Conservation (phyloP, 1,140 invertebrate genomes). For the Sarcophaga bullata region DNA sequence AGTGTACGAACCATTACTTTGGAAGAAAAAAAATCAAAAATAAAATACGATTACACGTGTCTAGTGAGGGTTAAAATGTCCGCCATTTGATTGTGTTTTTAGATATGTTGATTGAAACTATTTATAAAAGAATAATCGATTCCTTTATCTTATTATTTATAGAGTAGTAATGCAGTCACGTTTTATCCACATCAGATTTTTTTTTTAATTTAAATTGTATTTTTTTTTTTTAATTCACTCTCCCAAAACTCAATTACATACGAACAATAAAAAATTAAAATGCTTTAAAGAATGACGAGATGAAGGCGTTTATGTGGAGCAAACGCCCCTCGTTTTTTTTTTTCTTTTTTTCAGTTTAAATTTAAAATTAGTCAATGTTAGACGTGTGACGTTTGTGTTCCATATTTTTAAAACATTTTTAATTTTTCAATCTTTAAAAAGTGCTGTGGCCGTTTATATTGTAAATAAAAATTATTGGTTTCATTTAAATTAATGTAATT, state of each 20-base stretch:
- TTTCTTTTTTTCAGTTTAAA: too few relatives aligned
- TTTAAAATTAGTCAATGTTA: slow-evolving; percentile 39
- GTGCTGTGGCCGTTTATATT: not conserved
- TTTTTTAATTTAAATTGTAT: not conserved
- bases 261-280: not conserved
- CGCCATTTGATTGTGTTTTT: too few relatives aligned
- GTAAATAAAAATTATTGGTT: not conserved
- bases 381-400: slow-evolving; percentile 37
- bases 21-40: too few relatives aligned
- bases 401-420: not conserved
- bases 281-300: slow-evolving; percentile 5
- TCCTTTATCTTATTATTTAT: too few relatives aligned
- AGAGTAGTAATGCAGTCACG: too few relatives aligned
- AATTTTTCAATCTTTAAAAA: not conserved
- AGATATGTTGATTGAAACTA: too few relatives aligned
- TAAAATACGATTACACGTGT: too few relatives aligned
- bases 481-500: slow-evolving; percentile 26
- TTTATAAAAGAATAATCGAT: too few relatives aligned
- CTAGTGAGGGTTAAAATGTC: too few relatives aligned
- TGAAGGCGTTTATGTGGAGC: slow-evolving; percentile 21
- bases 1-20: too few relatives aligned
- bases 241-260: slow-evolving; percentile 18
- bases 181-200: too few relatives aligned
- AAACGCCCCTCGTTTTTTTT: slow-evolving; percentile 37
- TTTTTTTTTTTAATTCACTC: not conserved